Evolutionary conservation across 2,888 invertebrate species (phyloP).

Genomic region (Acleris holmiana): DNA sequence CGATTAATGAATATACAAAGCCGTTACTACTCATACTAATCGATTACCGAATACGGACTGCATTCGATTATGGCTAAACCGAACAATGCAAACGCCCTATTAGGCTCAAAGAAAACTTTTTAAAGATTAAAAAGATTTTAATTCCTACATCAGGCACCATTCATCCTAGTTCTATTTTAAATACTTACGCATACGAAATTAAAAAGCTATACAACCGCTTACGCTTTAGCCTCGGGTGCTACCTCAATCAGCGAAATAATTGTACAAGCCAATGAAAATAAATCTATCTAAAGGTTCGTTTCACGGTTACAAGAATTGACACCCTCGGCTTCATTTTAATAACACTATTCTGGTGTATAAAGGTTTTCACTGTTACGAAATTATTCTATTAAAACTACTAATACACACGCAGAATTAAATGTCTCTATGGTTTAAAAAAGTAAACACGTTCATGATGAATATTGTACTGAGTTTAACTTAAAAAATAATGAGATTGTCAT

Average conservation of each 20-base stretch:
- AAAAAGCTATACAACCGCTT: slow-evolving; percentile 33
- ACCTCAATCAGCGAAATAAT: slow-evolving; percentile 31
- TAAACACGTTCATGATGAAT: no score
- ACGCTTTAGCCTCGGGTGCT: slow-evolving; percentile 37
- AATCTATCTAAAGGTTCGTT: slow-evolving; percentile 29
- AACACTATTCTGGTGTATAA: slow-evolving; percentile 43
- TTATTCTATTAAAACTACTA: no score
- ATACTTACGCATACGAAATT: slow-evolving; percentile 24
- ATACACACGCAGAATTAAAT: no score
- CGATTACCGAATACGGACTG: no score
- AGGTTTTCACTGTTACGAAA: slow-evolving; percentile 44
- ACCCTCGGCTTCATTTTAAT: slow-evolving; percentile 53
- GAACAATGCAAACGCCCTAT: no score
- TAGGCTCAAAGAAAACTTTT: no score
- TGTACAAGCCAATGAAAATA: slow-evolving; percentile 32
- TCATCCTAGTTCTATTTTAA: not conserved
- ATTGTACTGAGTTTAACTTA: not conserved
- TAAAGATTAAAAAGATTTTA: no score
- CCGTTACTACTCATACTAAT: no score
- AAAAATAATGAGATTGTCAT: not conserved
- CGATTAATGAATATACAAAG: no score
- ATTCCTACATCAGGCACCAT: no score
- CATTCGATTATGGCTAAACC: no score
- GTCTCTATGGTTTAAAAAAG: no score
- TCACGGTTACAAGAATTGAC: slow-evolving; percentile 55